Conservation (phyloP, 2,113 vertebrate species). For the Aramus guarauna region DNA sequence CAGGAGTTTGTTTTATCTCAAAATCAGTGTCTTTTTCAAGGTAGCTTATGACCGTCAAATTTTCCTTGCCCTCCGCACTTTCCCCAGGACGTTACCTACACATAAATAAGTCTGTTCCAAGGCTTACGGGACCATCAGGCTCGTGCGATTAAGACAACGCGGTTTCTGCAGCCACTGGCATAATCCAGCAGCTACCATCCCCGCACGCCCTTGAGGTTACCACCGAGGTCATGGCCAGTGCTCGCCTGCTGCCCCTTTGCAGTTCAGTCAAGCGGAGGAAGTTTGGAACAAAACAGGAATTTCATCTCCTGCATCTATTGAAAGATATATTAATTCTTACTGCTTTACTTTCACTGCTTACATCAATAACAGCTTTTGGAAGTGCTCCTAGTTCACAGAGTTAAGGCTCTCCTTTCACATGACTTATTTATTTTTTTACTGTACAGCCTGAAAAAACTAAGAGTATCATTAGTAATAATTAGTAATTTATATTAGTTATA, state of each 20-base stretch:
- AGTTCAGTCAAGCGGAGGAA: background rate
- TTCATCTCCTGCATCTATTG: background rate
- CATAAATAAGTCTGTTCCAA: background rate
- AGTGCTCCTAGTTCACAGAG: background rate
- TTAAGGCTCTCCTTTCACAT: background rate
- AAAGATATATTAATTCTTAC: background rate
- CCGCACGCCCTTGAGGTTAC: background rate
- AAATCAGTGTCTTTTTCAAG: background rate
- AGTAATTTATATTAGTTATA: no score
- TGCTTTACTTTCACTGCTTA: background rate
- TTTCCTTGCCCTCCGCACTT: background rate
- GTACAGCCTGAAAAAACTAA: background rate
- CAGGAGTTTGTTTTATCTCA: background rate
- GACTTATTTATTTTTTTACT: background rate
- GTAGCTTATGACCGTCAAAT: background rate
- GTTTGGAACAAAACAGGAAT: background rate
- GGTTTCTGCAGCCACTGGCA: background rate
- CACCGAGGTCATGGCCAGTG: rapidly evolving
- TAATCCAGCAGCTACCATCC: background rate
- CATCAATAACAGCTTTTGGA: background rate
- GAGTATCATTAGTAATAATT: background rate
- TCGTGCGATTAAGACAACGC: background rate
- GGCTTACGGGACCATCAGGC: background rate
- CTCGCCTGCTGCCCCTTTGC: background rate
- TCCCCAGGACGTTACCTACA: background rate